These are phyloP conservation scores for Eumerus sabulonum DNA, from an alignment of 2,888 invertebrate genomes.

Conservation along the genomic window DNA sequence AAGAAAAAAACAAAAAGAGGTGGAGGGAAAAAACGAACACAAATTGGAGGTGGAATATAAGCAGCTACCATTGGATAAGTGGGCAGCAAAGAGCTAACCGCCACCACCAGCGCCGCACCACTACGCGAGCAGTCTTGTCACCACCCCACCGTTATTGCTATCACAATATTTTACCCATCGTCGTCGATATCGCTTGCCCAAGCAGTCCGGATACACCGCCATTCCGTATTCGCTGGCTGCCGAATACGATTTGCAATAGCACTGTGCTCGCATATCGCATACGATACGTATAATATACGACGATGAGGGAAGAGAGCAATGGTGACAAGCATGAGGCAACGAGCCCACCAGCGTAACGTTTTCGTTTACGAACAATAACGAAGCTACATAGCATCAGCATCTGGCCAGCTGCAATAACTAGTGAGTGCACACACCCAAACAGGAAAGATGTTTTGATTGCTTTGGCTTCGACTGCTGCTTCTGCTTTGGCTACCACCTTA, in stretches of 20 bases:
- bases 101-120: conserved; percentile 51
- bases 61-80: conserved; percentile 65
- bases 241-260: conserved; percentile 63
- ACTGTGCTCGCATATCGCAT: conserved; percentile 29
- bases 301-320: conserved; percentile 14
- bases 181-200: not conserved
- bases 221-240: conserved; percentile 50
- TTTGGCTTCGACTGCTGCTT: conserved; percentile 37
- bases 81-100: conserved; percentile 51
- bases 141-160: conserved; percentile 51
- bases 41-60: conserved; percentile 53
- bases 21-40: conserved; percentile 24
- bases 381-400: too few relatives aligned
- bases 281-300: conserved; percentile 24
- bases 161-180: conserved; percentile 45
- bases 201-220: conserved; percentile 15
- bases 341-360: conserved; percentile 58
- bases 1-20: conserved; percentile 2
- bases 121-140: conserved; percentile 27
- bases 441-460: too few relatives aligned
- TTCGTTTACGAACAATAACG: conserved; percentile 12
- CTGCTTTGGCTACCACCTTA: conserved; percentile 16
- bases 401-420: conserved; percentile 8
- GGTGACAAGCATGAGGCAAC: conserved; percentile 12
- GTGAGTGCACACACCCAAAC: conserved; percentile 44